Percentiles rank a stretch among this genome's conserved stretches.
Conservation (phyloP, 2,113 vertebrate species). For the Elephantulus edwardii region DNA sequence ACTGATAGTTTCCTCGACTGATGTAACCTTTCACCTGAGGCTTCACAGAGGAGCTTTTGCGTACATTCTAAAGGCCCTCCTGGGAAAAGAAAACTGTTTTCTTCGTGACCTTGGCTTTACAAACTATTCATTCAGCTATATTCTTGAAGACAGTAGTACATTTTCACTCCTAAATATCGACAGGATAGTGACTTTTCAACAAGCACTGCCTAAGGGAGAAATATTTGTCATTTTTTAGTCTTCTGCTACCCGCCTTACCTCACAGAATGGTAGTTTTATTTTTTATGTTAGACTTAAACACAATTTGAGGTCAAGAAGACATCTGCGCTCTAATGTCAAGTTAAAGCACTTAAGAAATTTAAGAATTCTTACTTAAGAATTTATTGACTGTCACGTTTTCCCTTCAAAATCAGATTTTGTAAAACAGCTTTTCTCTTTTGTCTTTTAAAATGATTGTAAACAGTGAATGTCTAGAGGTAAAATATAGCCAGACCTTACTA, state of each 20-base stretch:
- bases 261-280: constrained; percentile 71
- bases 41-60: not conserved
- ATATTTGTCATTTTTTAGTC: constrained; percentile 83
- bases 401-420: constrained; percentile 16
- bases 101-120: constrained; percentile 52
- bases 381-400: constrained; percentile 25
- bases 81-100: constrained; percentile 64
- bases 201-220: constrained; percentile 82
- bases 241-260: constrained; percentile 81
- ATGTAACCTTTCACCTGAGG: constrained; percentile 13
- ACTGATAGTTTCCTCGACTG: not conserved
- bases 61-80: constrained; percentile 11
- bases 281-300: constrained; percentile 80
- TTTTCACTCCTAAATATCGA: constrained; percentile 73
- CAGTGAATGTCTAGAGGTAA: not conserved
- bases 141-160: constrained; percentile 50
- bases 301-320: constrained; percentile 59
- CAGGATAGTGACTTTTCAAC: constrained; percentile 75
- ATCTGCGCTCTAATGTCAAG: constrained; percentile 23
- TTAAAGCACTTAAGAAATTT: too few species aligned
- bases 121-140: constrained; percentile 67
- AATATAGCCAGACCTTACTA: not conserved
- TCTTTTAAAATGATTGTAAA: constrained; percentile 18
- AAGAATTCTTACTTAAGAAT: constrained; percentile 48
- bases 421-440: constrained; percentile 7